Percentiles rank a stretch among this genome's conserved stretches.
phyloP scores from a whole-genome alignment of 1,140 invertebrate species.

The Rhagoletis pomonella region DNA sequence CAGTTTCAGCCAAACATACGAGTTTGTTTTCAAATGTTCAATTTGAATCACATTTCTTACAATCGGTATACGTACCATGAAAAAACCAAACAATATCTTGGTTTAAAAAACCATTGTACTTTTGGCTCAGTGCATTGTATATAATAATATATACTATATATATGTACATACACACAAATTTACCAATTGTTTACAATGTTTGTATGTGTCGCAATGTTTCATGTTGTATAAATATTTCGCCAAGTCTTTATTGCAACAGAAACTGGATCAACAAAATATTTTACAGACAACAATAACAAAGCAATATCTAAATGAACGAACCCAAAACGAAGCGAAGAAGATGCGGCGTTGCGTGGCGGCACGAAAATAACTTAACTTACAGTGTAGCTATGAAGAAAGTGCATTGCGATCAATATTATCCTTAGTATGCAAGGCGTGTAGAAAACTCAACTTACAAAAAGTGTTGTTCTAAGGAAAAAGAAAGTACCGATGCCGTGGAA shows the following conservation, averaged over 20 bases:
- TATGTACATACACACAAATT: too few relatives aligned
- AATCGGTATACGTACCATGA: too few relatives aligned
- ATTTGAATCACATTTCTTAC: too few relatives aligned
- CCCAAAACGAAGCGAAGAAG: not conserved
- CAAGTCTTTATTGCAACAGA: not conserved
- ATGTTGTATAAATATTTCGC: not conserved
- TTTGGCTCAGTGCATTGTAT: too few relatives aligned
- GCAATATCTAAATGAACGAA: not conserved
- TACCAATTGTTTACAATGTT: too few relatives aligned
- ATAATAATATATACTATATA: too few relatives aligned
- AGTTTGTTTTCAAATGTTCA: too few relatives aligned
- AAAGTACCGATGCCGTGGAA: too few relatives aligned
- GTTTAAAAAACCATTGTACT: too few relatives aligned
- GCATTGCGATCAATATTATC: constrained; percentile 32
- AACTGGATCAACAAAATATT: constrained; percentile 49
- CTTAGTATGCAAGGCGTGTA: constrained; percentile 43
- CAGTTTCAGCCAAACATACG: too few relatives aligned
- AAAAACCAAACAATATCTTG: too few relatives aligned
- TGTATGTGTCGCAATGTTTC: too few relatives aligned
- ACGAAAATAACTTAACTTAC: constrained; percentile 29
- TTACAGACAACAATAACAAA: constrained; percentile 1
- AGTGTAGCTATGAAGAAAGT: not conserved
- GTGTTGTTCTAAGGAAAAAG: not conserved
- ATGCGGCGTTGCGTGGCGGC: not conserved
- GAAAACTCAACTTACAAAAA: constrained; percentile 25